Percentiles rank a stretch among this genome's conserved stretches.
Conservation (phyloP, 2,888 invertebrate species). For the Incurvaria masculella region DNA sequence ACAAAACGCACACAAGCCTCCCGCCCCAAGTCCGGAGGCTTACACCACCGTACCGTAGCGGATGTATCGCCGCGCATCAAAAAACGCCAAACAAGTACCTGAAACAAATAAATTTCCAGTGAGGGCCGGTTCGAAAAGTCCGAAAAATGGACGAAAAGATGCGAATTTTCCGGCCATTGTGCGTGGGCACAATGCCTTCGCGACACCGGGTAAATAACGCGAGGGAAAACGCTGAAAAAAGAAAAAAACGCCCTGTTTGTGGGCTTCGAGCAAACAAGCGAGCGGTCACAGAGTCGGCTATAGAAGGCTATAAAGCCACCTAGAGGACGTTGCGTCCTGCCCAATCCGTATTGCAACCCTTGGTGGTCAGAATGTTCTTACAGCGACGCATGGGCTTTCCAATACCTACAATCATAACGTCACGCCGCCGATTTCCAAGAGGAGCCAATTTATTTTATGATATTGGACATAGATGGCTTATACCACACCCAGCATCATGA, state of each 20-base stretch:
- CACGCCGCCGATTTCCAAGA: no score
- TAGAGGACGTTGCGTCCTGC: no score
- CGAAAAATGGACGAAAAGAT: conserved; percentile 28
- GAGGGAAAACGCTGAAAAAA: conserved; percentile 49
- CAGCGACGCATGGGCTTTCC: no score
- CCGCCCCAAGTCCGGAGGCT: background rate
- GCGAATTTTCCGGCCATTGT: conserved; percentile 41
- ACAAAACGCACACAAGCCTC: background rate
- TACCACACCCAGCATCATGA: no score
- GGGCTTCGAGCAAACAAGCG: conserved; percentile 54
- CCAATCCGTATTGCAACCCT: no score
- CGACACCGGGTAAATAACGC: conserved; percentile 53
- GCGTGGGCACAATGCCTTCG: conserved; percentile 48
- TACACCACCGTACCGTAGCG: no score
- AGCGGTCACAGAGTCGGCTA: conserved; percentile 23
- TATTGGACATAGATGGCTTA: no score
- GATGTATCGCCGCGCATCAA: conserved; percentile 19
- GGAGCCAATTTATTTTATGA: no score
- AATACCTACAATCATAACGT: no score
- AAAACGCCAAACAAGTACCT: conserved; percentile 29
- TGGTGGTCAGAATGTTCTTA: no score
- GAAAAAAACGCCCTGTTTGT: conserved; percentile 34
- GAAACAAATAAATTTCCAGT: conserved; percentile 15
- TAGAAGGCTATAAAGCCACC: no score
- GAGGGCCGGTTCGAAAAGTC: conserved; percentile 22